phyloP scores from a whole-genome alignment of 2,113 vertebrate species.

The Caloenas nicobarica region DNA sequence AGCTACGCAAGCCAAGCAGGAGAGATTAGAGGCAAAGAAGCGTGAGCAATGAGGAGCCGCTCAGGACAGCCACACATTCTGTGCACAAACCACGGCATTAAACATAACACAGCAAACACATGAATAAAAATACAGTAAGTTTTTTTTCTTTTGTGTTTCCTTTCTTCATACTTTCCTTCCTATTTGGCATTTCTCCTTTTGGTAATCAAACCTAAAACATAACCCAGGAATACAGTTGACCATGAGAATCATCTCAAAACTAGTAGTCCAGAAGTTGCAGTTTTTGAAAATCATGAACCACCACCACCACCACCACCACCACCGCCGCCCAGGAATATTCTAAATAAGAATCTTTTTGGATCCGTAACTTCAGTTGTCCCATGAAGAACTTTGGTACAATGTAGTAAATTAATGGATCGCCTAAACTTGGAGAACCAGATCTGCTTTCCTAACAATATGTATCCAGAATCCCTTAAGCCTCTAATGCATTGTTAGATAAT shows the following conservation, averaged over 20 bases:
- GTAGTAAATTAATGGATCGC: neutral
- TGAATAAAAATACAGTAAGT: neutral
- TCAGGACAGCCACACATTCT: neutral
- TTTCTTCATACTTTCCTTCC: neutral
- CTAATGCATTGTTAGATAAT: slow-evolving; percentile 55
- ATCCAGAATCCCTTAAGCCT: slow-evolving; percentile 36
- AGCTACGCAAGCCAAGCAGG: neutral
- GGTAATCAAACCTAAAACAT: neutral
- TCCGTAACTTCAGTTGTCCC: neutral
- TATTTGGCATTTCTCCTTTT: neutral
- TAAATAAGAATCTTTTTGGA: neutral
- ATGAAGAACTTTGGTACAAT: neutral
- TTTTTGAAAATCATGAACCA: neutral
- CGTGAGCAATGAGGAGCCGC: neutral
- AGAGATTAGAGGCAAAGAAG: neutral
- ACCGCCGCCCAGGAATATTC: neutral
- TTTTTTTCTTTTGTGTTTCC: neutral
- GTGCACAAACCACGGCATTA: neutral
- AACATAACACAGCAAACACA: neutral
- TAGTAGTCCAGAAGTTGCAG: neutral
- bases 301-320: neutral
- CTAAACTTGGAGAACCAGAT: neutral
- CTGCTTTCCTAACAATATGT: slow-evolving; percentile 24
- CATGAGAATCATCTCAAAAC: neutral
- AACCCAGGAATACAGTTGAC: neutral